Conservation (phyloP, 2,888 invertebrate species). For the Syrphus vitripennis region DNA sequence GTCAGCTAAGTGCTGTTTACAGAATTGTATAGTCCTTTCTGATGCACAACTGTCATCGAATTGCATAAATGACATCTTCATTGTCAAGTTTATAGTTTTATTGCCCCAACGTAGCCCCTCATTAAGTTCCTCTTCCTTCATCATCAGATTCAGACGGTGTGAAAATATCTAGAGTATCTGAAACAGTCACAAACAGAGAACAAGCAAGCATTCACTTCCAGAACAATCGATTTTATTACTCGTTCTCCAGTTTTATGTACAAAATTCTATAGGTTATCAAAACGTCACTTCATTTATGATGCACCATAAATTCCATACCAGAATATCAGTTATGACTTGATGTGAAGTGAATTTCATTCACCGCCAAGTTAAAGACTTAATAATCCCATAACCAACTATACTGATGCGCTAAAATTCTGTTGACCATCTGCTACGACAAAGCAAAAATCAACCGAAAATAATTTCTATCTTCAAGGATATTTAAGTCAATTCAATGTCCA, state of each 20-base stretch:
- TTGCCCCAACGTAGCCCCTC: constrained; percentile 3
- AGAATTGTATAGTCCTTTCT: not conserved
- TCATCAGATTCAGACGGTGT: constrained; percentile 50
- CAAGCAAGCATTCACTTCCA: not conserved
- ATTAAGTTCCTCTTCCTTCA: not conserved
- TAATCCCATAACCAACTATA: constrained; percentile 23
- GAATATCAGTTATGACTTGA: constrained; percentile 10
- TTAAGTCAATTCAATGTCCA: not conserved
- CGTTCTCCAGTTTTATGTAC: not conserved
- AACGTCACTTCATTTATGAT: constrained; percentile 58
- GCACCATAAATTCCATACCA: constrained; percentile 29
- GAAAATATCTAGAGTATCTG: constrained; percentile 31
- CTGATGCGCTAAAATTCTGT: not conserved
- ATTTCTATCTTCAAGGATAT: constrained; percentile 47
- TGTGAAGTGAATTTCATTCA: not conserved
- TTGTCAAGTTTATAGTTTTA: constrained; percentile 55
- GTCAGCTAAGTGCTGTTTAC: not conserved
- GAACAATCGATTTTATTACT: constrained; percentile 29
- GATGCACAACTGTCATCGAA: constrained; percentile 26
- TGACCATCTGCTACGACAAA: constrained; percentile 45
- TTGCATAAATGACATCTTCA: constrained; percentile 37
- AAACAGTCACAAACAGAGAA: not conserved
- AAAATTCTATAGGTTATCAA: not conserved
- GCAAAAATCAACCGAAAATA: constrained; percentile 43
- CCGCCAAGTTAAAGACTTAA: not conserved